phyloP scores from a whole-genome alignment of 2,797 vertebrate species.

The Kryptolebias ocellatus region DNA sequence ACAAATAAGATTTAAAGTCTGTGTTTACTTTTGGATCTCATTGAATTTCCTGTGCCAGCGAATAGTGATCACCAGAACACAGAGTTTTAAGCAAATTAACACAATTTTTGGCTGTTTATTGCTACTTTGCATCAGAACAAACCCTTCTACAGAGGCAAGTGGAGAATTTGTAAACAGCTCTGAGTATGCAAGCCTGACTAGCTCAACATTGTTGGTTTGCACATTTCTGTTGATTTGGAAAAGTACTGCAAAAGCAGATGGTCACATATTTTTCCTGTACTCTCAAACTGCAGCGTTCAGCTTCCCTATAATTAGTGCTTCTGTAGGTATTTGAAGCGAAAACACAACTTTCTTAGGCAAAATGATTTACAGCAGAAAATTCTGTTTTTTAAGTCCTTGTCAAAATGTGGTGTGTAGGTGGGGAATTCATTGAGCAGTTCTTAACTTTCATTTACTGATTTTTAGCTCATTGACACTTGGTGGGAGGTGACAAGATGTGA shows the following conservation, averaged over 20 bases:
- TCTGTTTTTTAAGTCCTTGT: slow-evolving; percentile 1
- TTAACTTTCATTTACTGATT: background rate
- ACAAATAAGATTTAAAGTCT: slow-evolving; percentile 37
- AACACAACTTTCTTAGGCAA: background rate
- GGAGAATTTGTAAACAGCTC: slow-evolving; percentile 19
- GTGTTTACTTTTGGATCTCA: slow-evolving; percentile 16
- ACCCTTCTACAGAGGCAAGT: slow-evolving; percentile 19
- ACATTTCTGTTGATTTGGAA: slow-evolving; percentile 38
- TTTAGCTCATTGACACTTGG: background rate
- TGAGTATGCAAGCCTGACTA: background rate
- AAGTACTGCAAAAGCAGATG: slow-evolving; percentile 46
- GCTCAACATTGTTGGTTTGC: slow-evolving; percentile 27
- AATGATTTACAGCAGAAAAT: slow-evolving; percentile 8
- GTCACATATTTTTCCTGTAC: slow-evolving; percentile 15
- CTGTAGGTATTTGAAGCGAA: slow-evolving; percentile 15
- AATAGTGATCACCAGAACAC: slow-evolving; percentile 7
- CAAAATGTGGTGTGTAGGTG: background rate
- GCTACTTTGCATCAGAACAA: slow-evolving; percentile 15
- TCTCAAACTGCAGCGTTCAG: background rate
- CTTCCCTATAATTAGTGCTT: slow-evolving; percentile 11
- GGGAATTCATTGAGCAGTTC: slow-evolving; percentile 2
- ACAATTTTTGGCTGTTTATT: slow-evolving; percentile 38
- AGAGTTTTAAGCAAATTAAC: slow-evolving; percentile 17
- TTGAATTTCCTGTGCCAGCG: slow-evolving; percentile 13
- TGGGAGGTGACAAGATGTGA: background rate